Base-by-base conservation (phyloP, 2,888 invertebrate genomes). In the Polia nebulosa region DNA sequence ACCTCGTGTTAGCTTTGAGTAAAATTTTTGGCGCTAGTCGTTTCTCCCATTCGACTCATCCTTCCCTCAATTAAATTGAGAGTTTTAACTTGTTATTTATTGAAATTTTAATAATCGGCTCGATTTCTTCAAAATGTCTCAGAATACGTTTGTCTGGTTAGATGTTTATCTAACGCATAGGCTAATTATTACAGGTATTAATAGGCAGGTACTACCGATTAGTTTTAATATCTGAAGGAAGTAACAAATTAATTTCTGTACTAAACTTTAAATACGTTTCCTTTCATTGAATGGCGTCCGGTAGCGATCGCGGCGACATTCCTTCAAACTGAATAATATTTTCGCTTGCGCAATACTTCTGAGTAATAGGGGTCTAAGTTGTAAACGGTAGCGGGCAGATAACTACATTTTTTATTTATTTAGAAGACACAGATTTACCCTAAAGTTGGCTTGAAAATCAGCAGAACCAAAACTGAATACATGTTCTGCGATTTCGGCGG, bases 291-390 rank as follows among this genome's bases (percentile, higher is more conserved):
- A 45, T 73, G 41, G 34, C 72, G 68, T 80, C 82, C 85, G 81
- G 83, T 75, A 36, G 41, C 58, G 34, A 49, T 72, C 45, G 11
- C 52, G 58, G 72, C 72, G 74, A 74, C 85, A 83, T 85, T 76
- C 82, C 78, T 68, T 59, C 4, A 69, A 65, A 64, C 75, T 91
- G 89, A 92, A 86, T 89, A 88, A 86, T 82, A 85, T 83, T 84
- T 82, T 70, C 57, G 59, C 80, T 84, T 84, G 77, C 76, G 81
- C 72, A 85, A 86, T 74, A 45, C 63, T 52, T 27, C 41, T 80
- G 69, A 72, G 57, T 67, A 66, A 65, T 57, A 44, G 7, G n/a
- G 22, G 17, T 17, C 32, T 44, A 61, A 64, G 25, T 17, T 51
- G 17, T 3, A 49, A 58, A 45, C 22, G 17, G 7, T 0, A 53